These are phyloP conservation scores for Drosophila santomea DNA, from an alignment of 1,140 invertebrate genomes.

Conservation along the genomic window DNA sequence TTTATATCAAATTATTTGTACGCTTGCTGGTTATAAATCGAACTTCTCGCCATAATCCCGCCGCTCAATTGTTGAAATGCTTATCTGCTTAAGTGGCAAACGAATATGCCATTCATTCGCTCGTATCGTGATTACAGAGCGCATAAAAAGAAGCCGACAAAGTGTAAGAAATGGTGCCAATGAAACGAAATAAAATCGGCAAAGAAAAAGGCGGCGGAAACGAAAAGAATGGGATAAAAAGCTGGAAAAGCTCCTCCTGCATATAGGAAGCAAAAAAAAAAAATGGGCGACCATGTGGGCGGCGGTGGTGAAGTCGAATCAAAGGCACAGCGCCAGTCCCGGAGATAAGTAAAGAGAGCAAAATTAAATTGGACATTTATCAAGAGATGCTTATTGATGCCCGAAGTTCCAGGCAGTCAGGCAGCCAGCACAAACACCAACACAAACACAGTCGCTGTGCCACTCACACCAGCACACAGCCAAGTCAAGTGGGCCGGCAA, in stretches of 20 bases:
- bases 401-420: slow-evolving; percentile 55
- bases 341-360: slow-evolving; percentile 79
- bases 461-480: slow-evolving; percentile 16
- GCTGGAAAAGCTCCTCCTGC: slow-evolving; percentile 26
- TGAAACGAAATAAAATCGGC: slow-evolving; percentile 59
- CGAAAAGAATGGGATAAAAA: slow-evolving; percentile 28
- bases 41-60: slow-evolving; percentile 28
- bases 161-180: slow-evolving; percentile 70
- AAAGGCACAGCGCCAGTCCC: slow-evolving; percentile 27
- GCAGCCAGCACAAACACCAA: slow-evolving; percentile 30
- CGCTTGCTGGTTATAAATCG: slow-evolving; percentile 24
- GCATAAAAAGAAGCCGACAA: slow-evolving; percentile 60
- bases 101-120: slow-evolving; percentile 69
- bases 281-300: slow-evolving; percentile 29
- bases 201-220: slow-evolving; percentile 18
- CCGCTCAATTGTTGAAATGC: slow-evolving; percentile 38
- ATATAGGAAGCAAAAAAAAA: slow-evolving; percentile 32
- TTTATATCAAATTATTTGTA: slow-evolving; percentile 30
- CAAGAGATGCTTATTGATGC: slow-evolving; percentile 84
- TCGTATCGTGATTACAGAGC: slow-evolving; percentile 61
- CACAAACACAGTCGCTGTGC: slow-evolving; percentile 22
- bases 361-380: slow-evolving; percentile 85
- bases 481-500: slow-evolving; percentile 63
- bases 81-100: slow-evolving; percentile 57
- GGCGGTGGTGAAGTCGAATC: slow-evolving; percentile 24